Base-by-base conservation (phyloP, 2,797 vertebrate species). In the Ceyx erithaca region DNA sequence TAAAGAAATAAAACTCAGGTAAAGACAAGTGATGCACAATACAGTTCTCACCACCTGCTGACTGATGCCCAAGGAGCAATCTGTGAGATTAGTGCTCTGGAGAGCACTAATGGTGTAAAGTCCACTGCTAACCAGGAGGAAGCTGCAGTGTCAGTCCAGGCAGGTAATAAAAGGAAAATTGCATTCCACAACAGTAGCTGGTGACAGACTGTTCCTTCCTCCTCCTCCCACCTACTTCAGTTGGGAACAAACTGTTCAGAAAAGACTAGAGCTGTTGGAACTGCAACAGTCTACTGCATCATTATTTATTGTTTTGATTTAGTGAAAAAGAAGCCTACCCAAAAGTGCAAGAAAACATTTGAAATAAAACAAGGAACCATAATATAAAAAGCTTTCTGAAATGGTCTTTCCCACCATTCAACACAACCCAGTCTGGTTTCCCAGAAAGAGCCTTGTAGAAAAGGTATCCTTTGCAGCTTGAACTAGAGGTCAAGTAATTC, bases 401-500 rank as follows among this genome's bases (percentile, higher is more conserved):
- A 59, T 68, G 48, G 35, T 69, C 80, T 92, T 73, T 4, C 9
- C 62, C 26, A 70, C 33, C 37, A 77, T 54, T 33, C 45, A 68
- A 58, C 14, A 71, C 15, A 87, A 70, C 5, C 7, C 15, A 48
- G 45, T 92, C 37, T 14, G 6, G 35, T 84, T 91, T 84, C 49
- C 51, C 61, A 48, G 68, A 64, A 85, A 75, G 3, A 67, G 4
- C 19, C 17, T 54, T 30, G 37, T 46, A 90, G 45, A 62, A 81
- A 87, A 67, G 19, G 25, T 76, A 19, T 68, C 33, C 33, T 91
- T 93, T 93, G 63, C 71, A 90, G 43, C 18, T 31, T 26, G 49
- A 87, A 85, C 64, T 82, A 59, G 17, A 73, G 68, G 63, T 89
- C 90, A 91, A 31, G 30, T 80, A 89, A 90, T 88, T 85, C 83